Conservation (phyloP, 2,888 invertebrate genomes). For the Bruchidius siliquastri region DNA sequence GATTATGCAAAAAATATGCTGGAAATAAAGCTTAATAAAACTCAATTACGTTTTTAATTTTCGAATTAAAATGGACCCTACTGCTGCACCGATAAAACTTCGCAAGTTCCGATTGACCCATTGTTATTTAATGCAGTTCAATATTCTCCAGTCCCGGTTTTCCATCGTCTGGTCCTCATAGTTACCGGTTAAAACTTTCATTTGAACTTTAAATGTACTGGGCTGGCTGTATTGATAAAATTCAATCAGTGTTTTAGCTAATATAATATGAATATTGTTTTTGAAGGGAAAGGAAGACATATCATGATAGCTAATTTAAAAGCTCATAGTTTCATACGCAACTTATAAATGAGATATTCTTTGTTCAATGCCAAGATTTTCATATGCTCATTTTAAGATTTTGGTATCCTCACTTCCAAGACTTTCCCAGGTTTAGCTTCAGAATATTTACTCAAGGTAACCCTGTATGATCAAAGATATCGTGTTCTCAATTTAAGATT, state of each 20-base stretch:
- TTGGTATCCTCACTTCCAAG: too few species aligned
- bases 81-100: background rate
- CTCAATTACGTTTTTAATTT: background rate
- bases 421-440: too few species aligned
- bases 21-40: background rate
- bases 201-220: background rate
- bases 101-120: background rate
- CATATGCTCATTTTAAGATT: too few species aligned
- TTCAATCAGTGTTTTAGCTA: background rate
- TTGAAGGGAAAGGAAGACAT: too few species aligned
- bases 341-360: too few species aligned
- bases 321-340: too few species aligned
- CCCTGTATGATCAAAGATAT: too few species aligned
- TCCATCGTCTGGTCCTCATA: background rate
- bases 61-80: background rate
- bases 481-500: too few species aligned
- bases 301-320: too few species aligned
- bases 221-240: background rate
- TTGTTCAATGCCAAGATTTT: too few species aligned
- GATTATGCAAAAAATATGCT: background rate
- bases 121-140: background rate
- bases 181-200: background rate
- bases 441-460: too few species aligned
- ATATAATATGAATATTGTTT: too few species aligned
- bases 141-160: background rate